A percentile compares a stretch with the other conserved stretches of the same genome.
Evolutionary conservation across 2,797 vertebrate genomes (phyloP).

Genomic region (Glossophaga mutica): DNA sequence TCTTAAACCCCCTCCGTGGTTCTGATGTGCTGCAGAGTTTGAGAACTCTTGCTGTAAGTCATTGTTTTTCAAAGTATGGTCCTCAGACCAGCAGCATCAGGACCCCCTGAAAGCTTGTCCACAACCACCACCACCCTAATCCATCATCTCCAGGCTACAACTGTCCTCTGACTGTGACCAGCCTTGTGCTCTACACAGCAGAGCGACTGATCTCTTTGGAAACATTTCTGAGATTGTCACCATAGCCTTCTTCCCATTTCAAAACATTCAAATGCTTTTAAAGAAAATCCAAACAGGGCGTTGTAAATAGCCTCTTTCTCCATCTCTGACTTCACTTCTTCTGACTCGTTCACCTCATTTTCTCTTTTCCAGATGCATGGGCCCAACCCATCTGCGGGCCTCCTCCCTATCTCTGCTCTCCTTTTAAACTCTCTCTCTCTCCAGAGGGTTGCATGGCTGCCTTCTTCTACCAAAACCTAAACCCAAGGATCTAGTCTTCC

Average conservation of each 20-base stretch:
- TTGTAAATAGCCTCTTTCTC: not conserved
- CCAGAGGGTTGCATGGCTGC: not conserved
- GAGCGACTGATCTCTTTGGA: not conserved
- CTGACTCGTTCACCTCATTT: no score
- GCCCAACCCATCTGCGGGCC: accelerated
- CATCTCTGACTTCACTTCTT: not conserved
- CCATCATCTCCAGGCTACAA: not conserved
- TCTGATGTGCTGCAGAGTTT: not conserved
- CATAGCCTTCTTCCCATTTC: not conserved
- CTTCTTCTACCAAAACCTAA: not conserved
- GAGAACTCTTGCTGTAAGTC: not conserved
- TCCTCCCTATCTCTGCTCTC: not conserved
- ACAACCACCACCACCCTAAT: no score
- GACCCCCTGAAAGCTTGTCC: not conserved
- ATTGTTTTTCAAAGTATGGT: not conserved
- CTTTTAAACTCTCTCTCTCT: no score
- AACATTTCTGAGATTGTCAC: not conserved
- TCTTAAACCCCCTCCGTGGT: not conserved
- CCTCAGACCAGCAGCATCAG: accelerated
- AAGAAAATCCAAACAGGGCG: not conserved
- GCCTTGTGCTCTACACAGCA: not conserved
- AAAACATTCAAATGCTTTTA: not conserved
- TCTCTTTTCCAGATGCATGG: not conserved
- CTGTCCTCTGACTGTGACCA: not conserved
- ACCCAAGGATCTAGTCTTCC: not conserved